Evolutionary conservation across 2,113 vertebrate genomes (phyloP).

Genomic region (Dromiciops gliroides): DNA sequence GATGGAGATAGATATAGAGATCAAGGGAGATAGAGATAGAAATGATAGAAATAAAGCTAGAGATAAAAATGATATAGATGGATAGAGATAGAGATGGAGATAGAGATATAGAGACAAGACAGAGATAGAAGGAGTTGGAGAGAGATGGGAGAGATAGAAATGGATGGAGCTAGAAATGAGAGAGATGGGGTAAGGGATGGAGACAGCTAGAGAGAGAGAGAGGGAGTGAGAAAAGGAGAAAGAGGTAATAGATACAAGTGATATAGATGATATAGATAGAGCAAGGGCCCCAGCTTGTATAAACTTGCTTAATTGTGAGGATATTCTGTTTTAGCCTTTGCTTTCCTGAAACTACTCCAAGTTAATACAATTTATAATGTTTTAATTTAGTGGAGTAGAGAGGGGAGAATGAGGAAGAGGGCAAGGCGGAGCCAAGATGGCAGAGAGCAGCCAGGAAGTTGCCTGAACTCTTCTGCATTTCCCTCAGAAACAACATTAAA

Average conservation of each 20-base stretch:
- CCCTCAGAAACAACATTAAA: too few relatives aligned
- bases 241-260: background rate
- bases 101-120: too few relatives aligned
- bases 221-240: background rate
- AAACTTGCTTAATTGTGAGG: background rate
- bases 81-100: too few relatives aligned
- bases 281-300: background rate
- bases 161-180: accelerated
- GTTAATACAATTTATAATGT: background rate
- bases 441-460: too few relatives aligned
- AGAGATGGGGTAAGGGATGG: too few relatives aligned
- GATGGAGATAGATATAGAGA: background rate
- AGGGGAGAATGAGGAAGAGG: background rate
- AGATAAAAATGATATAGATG: too few relatives aligned
- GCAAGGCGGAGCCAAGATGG: too few relatives aligned
- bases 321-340: background rate
- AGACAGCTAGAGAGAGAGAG: background rate
- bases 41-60: too few relatives aligned
- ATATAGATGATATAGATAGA: background rate
- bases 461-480: too few relatives aligned
- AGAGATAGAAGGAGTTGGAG: too few relatives aligned
- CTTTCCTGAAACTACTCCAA: background rate
- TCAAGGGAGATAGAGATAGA: too few relatives aligned
- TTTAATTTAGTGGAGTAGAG: background rate
- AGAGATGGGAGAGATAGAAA: too few relatives aligned